Base-by-base conservation (phyloP, 2,888 invertebrate species). In the Carabus problematicus region DNA sequence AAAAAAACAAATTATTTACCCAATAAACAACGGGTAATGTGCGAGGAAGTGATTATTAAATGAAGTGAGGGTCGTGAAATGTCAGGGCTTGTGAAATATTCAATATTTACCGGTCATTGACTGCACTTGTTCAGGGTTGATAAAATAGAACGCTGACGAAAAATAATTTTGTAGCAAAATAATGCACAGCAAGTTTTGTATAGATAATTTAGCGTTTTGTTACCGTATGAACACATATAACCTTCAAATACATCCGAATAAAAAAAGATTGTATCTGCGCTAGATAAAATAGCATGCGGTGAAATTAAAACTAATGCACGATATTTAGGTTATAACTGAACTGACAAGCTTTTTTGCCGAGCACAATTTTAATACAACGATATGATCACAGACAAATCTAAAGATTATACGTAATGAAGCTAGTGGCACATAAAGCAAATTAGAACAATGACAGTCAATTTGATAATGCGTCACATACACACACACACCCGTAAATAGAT, bases 401-500 rank as follows among this genome's bases (percentile, higher is more conserved):
- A 55, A 69, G 69, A 69, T 69, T 69, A 69, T 40, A 62, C 62
- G 56, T 69, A 69, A 69, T 69, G 69, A 69, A 69, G 69, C 55
- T 55, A 58, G 29, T 29, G 29, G 29, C 29, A 69, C 68, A 60
- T 60, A 61, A 69, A 69, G 39, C 62, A 70, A 75, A 77, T 74
- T 74, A 76, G 72, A 73, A 73, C 73, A 74, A 74, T 75, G 75
- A 77, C 75, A 73, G 74, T 74, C 74, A 77, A 79, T 79, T 79
- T 78, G 79, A 79, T 80, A 80, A 75, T 75, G 70, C 72, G 74
- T 70, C 70, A 71, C 64, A 71, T 72, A 71, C 70, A 71, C 71
- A n/a, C n/a, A n/a, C n/a, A n/a, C n/a, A n/a, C n/a, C n/a, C n/a
- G n/a, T n/a, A n/a, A n/a, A n/a, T n/a, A n/a, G n/a, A n/a, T n/a